Conservation (phyloP, 53 echinoderm and acorn worm species). For the Echinometra lucunter region DNA sequence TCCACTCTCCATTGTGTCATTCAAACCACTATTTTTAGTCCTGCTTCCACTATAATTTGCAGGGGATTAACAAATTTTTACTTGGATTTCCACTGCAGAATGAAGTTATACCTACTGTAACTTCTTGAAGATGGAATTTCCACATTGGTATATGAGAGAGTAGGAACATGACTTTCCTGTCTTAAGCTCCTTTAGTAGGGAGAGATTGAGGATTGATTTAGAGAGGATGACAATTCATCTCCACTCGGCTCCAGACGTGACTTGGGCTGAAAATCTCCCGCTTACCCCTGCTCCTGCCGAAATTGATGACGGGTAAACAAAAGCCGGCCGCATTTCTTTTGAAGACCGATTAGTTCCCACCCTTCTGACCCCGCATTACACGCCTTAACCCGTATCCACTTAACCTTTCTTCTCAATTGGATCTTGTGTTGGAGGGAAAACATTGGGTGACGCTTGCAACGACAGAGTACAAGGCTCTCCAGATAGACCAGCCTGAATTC, state of each 20-base stretch:
- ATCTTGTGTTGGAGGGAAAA: conserved; percentile 4
- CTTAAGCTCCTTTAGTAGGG: not conserved
- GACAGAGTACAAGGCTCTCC: not conserved
- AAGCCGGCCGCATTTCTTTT: conserved; percentile 46
- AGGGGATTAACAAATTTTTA: too few species aligned
- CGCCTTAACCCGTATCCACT: conserved; percentile 27
- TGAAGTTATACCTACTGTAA: too few species aligned
- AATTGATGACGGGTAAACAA: conserved; percentile 45
- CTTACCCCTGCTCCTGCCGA: not conserved
- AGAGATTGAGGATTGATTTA: conserved; percentile 50
- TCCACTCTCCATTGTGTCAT: too few species aligned
- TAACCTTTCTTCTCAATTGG: conserved; percentile 30
- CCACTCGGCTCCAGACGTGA: conserved; percentile 31
- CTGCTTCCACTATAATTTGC: too few species aligned
- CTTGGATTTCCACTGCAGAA: too few species aligned
- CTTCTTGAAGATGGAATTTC: too few species aligned
- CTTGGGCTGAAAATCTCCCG: conserved; percentile 24
- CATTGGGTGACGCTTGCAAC: not conserved
- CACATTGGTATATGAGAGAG: too few species aligned
- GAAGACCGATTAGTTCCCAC: not conserved
- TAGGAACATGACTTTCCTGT: not conserved
- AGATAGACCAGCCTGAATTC: not conserved
- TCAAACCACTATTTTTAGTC: too few species aligned
- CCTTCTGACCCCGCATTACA: conserved; percentile 34
- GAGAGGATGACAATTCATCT: conserved; percentile 38